phyloP scores from a whole-genome alignment of 2,113 vertebrate genomes.

The Coreoperca whiteheadi region DNA sequence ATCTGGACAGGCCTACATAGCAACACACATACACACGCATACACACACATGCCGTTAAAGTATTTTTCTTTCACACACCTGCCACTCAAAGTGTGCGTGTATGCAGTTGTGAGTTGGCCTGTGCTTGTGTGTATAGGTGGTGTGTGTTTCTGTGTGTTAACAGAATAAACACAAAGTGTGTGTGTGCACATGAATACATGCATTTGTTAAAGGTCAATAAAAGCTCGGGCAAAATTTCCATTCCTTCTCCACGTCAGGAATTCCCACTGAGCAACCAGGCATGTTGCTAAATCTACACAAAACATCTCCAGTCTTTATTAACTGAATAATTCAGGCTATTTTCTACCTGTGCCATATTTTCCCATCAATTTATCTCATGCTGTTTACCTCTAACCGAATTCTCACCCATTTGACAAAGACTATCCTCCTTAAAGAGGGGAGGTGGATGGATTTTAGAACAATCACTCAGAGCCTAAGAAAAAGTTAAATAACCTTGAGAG shows the following conservation, averaged over 20 bases:
- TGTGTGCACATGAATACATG: slow-evolving; percentile 10
- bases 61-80: slow-evolving; percentile 44
- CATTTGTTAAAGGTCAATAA: slow-evolving; percentile 48
- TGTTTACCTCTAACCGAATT: neutral
- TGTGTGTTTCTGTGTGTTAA: slow-evolving; percentile 12
- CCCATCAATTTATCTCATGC: slow-evolving; percentile 12
- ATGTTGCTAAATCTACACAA: slow-evolving; percentile 25
- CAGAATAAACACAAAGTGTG: slow-evolving; percentile 11
- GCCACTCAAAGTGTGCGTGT: slow-evolving; percentile 24
- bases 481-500: slow-evolving; percentile 33
- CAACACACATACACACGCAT: slow-evolving; percentile 29
- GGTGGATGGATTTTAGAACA: slow-evolving; percentile 1
- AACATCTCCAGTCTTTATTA: slow-evolving; percentile 25
- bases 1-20: slow-evolving; percentile 58
- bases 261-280: slow-evolving; percentile 16
- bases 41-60: neutral
- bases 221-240: slow-evolving; percentile 28
- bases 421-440: neutral
- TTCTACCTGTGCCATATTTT: slow-evolving; percentile 13
- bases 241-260: slow-evolving; percentile 27
- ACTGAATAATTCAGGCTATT: slow-evolving; percentile 21
- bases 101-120: neutral
- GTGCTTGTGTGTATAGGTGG: slow-evolving; percentile 3
- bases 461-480: neutral
- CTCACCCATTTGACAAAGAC: neutral